A percentile compares a stretch with the other conserved stretches of the same genome.
Conservation (phyloP, 1,140 invertebrate species). For the Camponotus vicinus region DNA sequence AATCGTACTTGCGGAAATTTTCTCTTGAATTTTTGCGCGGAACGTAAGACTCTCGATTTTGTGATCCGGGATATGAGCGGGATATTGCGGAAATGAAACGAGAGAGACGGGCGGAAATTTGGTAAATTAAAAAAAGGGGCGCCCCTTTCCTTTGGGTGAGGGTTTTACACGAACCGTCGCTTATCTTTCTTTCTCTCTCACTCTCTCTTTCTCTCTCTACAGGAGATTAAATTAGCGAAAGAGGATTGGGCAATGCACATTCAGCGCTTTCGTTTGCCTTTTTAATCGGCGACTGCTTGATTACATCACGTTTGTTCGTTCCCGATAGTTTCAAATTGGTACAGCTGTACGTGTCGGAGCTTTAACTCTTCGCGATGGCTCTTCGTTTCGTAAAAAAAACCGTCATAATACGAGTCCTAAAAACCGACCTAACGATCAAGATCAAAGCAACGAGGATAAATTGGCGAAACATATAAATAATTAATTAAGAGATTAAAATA, state of each 20-base stretch:
- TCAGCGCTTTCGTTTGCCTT: constrained; percentile 39
- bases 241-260: constrained; percentile 57
- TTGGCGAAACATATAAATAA: not conserved
- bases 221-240: constrained; percentile 51
- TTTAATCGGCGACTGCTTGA: constrained; percentile 39
- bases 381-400: not conserved
- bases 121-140: not conserved
- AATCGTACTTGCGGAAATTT: not conserved
- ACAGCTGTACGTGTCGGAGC: constrained; percentile 13
- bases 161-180: not conserved
- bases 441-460: not conserved
- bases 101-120: not conserved
- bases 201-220: not conserved
- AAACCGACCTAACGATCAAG: not conserved
- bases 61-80: not conserved
- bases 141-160: constrained; percentile 23
- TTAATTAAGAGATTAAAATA: constrained; percentile 1
- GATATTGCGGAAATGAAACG: not conserved
- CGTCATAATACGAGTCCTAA: too few species aligned
- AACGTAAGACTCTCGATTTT: not conserved
- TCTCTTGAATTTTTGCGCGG: not conserved
- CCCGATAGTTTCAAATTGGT: constrained; percentile 16
- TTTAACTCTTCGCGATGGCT: constrained; percentile 37
- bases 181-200: not conserved
- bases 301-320: constrained; percentile 18